These are phyloP conservation scores for Polyommatus iphigenia DNA, from an alignment of 2,888 invertebrate species.

Conservation along the genomic window DNA sequence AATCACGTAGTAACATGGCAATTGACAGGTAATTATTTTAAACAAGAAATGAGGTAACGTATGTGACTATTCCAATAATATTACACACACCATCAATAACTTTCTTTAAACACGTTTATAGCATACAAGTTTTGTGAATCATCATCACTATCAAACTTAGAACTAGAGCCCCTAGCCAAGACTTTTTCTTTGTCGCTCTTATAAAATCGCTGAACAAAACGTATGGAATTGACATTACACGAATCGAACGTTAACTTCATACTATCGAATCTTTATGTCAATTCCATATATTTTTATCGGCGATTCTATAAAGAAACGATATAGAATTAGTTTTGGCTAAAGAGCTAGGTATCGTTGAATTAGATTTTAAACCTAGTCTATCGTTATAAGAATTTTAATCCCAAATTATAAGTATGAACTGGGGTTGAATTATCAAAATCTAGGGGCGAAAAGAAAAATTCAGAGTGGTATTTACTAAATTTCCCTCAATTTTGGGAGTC, in stretches of 20 bases:
- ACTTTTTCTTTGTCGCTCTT: too few relatives aligned
- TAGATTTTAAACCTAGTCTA: not conserved
- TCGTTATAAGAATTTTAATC: not conserved
- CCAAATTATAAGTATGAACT: not conserved
- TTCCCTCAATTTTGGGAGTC: not conserved
- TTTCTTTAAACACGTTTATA: not conserved
- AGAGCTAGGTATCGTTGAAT: too few relatives aligned
- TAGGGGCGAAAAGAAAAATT: too few relatives aligned
- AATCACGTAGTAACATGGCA: not conserved
- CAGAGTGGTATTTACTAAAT: not conserved
- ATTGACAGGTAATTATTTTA: not conserved
- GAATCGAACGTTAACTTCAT: too few relatives aligned
- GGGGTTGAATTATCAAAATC: too few relatives aligned
- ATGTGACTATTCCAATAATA: constrained; percentile 4
- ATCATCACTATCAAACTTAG: not conserved
- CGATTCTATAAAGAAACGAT: too few relatives aligned
- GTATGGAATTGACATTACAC: too few relatives aligned
- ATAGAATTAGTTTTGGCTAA: too few relatives aligned
- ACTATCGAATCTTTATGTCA: too few relatives aligned
- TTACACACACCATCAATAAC: not conserved
- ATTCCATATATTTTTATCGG: too few relatives aligned
- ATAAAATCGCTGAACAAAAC: too few relatives aligned
- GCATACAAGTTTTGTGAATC: not conserved
- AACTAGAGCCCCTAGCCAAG: too few relatives aligned
- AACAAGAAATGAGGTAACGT: constrained; percentile 3